Base-by-base conservation (phyloP, 2,797 vertebrate species). In the Pagetopsis macropterus region DNA sequence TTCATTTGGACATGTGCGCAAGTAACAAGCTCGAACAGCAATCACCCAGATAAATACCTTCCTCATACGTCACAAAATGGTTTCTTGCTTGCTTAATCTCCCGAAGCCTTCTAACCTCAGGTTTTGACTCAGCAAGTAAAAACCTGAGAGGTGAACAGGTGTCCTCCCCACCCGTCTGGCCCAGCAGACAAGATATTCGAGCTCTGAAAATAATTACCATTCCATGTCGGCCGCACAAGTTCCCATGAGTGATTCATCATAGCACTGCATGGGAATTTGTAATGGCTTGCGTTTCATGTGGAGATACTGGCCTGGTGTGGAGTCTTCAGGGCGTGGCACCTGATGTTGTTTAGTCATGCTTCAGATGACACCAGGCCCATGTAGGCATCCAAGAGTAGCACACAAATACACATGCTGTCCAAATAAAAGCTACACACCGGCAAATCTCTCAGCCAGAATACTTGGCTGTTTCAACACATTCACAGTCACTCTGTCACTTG, bases 201-300 rank as follows among this genome's bases (percentile, higher is more conserved):
- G 45, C 54, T 46, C 5, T 44, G 33, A 55, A 41, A 58, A 54
- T 54, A 55, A 64, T 75, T 59, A 52, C 12, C 19, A 40, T 70
- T n/a, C 54, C 61, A 69, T 19, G 72, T 54, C 19, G n/a, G n/a
- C 76, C 21, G 5, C 23, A 6, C 33, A 67, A 54, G 76, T 92
- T 93, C 88, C 86, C 88, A 87, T 82, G 85, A 78, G 46, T 64
- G 51, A 73, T 9, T 75, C 43, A 19, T 76, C 6, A 21, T 3
- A 3, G 58, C 0, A 1, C 23, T 64, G 23, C 78, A 77, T 91
- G 89, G 83, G 87, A 92, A 89, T 72, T 49, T 61, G 43, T 70
- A 70, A 61, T 69, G 45, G 60, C 13, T 65, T 46, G 33, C 69
- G 84, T 89, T 88, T 92, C 84, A 91, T 87, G 85, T 89, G 67